These are phyloP conservation scores for Eudyptes chrysolophus DNA, from an alignment of 2,113 vertebrate species.

Conservation along the genomic window DNA sequence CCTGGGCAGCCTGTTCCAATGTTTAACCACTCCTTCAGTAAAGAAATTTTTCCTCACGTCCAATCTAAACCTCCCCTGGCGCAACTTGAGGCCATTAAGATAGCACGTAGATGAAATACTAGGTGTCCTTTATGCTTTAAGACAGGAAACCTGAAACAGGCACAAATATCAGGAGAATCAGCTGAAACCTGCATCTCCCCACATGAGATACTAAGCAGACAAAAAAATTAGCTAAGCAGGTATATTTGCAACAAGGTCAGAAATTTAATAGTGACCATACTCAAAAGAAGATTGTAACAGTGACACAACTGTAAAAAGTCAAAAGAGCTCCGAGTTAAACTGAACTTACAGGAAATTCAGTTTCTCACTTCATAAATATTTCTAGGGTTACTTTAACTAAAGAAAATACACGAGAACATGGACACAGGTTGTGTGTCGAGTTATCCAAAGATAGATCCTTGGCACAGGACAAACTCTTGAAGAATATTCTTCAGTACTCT, in stretches of 20 bases:
- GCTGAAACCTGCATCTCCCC: not conserved
- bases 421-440: not conserved
- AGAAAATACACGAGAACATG: not conserved
- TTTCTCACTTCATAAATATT: not conserved
- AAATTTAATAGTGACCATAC: not conserved
- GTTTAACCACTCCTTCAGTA: too few relatives aligned
- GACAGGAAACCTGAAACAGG: not conserved
- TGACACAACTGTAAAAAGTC: not conserved
- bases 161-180: not conserved
- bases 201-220: not conserved
- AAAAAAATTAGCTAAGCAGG: not conserved
- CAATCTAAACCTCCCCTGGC: too few relatives aligned
- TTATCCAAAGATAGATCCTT: not conserved
- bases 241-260: not conserved
- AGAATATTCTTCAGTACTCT: not conserved
- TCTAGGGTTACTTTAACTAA: not conserved
- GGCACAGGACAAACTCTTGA: not conserved
- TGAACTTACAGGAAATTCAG: not conserved
- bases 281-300: not conserved
- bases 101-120: not conserved
- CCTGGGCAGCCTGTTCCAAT: too few relatives aligned
- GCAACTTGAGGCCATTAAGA: not conserved
- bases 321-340: not conserved
- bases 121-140: not conserved
- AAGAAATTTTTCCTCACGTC: too few relatives aligned